These are phyloP conservation scores for Caenorhabditis angaria DNA, from an alignment of 2,888 invertebrate species.

Conservation along the genomic window DNA sequence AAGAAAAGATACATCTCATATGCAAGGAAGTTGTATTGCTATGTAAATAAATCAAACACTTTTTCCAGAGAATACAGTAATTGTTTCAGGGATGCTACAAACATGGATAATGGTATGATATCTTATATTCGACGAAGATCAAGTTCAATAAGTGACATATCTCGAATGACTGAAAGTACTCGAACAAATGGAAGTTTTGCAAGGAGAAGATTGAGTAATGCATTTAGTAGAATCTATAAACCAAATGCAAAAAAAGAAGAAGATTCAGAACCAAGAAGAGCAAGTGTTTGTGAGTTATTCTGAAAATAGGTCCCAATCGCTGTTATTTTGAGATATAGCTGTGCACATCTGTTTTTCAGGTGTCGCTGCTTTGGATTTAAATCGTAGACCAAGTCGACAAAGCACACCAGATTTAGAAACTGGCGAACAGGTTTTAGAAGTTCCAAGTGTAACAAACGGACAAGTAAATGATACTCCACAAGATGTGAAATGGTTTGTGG, in stretches of 20 bases:
- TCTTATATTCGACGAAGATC: conserved; percentile 27
- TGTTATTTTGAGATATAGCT: not conserved
- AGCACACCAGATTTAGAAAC: not conserved
- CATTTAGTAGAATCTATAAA: conserved; percentile 14
- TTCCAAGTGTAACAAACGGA: too few relatives aligned
- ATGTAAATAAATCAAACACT: too few relatives aligned
- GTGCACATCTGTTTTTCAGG: conserved; percentile 12
- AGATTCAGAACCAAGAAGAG: conserved; percentile 23
- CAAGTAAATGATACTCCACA: not conserved
- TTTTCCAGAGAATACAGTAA: too few relatives aligned
- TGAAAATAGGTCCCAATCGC: not conserved
- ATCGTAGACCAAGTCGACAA: conserved; percentile 14
- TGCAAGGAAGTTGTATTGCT: conserved; percentile 36
- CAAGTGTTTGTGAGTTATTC: conserved; percentile 34
- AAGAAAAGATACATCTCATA: conserved; percentile 12
- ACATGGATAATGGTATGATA: conserved; percentile 37
- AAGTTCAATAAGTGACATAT: conserved; percentile 17
- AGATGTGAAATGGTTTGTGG: conserved; percentile 42
- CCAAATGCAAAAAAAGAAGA: not conserved
- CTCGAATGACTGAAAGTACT: conserved; percentile 18
- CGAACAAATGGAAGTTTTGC: conserved; percentile 7
- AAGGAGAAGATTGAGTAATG: not conserved
- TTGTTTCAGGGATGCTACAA: conserved; percentile 21
- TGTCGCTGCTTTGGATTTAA: conserved; percentile 40
- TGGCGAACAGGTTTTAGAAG: not conserved